phyloP scores from a whole-genome alignment of 92 coral and sea anemone species.

The Porites evermanni region DNA sequence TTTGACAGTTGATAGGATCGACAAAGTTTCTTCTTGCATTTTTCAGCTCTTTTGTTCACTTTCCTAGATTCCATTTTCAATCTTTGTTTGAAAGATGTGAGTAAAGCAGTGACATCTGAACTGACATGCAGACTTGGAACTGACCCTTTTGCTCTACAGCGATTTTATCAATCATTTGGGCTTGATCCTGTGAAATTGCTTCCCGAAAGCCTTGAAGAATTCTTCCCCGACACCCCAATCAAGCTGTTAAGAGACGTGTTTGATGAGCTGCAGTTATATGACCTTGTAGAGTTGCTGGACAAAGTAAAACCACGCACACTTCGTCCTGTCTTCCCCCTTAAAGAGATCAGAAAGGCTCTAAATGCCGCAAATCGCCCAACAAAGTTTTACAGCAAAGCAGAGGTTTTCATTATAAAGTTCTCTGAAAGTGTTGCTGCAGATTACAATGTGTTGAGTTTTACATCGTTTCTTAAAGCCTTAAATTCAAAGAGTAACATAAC shows the following conservation, averaged over 20 bases:
- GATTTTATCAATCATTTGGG: background rate
- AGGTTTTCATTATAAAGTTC: background rate
- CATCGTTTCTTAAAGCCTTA: background rate
- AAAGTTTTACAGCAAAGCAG: background rate
- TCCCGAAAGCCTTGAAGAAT: background rate
- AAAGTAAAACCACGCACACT: conserved; percentile 9
- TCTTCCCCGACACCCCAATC: conserved; percentile 4
- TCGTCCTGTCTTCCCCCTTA: background rate
- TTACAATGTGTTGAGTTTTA: background rate
- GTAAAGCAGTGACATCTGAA: background rate
- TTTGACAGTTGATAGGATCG: no score
- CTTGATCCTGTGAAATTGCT: background rate
- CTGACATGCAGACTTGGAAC: background rate
- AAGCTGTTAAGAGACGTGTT: background rate
- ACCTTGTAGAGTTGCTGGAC: background rate
- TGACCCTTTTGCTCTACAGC: background rate
- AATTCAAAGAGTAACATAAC: background rate
- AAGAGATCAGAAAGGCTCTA: background rate
- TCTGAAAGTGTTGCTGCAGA: background rate
- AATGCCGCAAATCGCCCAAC: background rate
- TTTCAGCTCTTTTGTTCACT: background rate
- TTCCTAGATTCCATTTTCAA: background rate
- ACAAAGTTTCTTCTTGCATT: no score
- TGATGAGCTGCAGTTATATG: background rate
- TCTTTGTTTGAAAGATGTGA: background rate